Evolutionary conservation across 2,113 vertebrate species (phyloP).

Genomic region (Suricata suricatta): DNA sequence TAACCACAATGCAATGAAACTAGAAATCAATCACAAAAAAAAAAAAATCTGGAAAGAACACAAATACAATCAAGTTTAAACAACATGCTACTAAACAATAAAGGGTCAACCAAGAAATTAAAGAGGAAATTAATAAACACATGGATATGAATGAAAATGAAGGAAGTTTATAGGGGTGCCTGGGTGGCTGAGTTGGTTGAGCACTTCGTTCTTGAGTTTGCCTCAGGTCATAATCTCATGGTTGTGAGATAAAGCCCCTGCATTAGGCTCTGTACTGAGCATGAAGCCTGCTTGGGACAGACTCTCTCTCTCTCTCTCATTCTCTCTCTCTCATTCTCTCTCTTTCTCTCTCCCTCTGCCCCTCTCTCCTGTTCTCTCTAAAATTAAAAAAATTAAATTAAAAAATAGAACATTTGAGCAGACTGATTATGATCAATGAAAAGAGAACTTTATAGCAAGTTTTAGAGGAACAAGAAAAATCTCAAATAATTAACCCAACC

Average conservation of each 20-base stretch:
- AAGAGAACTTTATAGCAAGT: neutral
- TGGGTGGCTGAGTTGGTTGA: too few relatives aligned
- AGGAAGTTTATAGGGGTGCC: neutral
- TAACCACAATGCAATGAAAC: neutral
- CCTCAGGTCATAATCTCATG: too few relatives aligned
- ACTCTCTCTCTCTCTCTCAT: too few relatives aligned
- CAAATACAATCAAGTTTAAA: neutral
- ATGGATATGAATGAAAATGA: neutral
- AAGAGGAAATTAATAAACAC: neutral
- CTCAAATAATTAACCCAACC: neutral
- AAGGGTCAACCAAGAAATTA: neutral
- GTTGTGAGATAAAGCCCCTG: too few relatives aligned
- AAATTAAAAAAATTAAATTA: too few relatives aligned
- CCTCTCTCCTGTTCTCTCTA: too few relatives aligned
- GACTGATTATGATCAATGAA: neutral
- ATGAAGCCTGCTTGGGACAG: too few relatives aligned
- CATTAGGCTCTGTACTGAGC: too few relatives aligned
- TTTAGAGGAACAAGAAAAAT: neutral
- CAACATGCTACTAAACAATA: neutral
- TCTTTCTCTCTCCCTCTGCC: too few relatives aligned
- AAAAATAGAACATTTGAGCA: too few relatives aligned
- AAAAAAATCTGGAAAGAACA: neutral
- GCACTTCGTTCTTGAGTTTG: too few relatives aligned
- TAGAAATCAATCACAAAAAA: neutral
- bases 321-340: too few relatives aligned